Conservation (phyloP, 92 coral and sea anemone species). For the Phenganax marumi region DNA sequence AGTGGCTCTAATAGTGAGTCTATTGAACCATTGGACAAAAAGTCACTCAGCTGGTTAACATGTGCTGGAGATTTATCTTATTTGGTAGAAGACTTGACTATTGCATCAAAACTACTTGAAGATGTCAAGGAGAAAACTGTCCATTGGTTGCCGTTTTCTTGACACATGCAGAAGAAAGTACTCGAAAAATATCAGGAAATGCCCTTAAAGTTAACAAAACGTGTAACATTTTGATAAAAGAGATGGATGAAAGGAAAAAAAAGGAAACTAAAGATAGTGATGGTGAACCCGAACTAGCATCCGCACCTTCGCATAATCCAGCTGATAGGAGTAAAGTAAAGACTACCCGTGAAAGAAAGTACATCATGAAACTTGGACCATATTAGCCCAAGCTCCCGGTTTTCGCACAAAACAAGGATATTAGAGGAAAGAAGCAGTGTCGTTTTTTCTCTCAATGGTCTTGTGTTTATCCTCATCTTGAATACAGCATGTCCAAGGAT, state of each 20-base stretch:
- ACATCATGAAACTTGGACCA: no score
- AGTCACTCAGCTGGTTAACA: conserved; percentile 2
- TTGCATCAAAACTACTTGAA: neutral
- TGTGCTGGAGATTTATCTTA: conserved; percentile 24
- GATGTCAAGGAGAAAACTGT: neutral
- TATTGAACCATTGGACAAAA: neutral
- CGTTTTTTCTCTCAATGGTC: neutral
- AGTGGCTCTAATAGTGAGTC: neutral
- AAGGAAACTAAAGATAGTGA: no score
- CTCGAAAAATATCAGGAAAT: neutral
- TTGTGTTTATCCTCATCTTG: neutral
- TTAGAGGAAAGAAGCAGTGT: neutral
- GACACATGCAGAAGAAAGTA: neutral
- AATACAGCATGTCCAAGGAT: neutral
- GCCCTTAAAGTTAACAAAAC: neutral
- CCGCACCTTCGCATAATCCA: no score
- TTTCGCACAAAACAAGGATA: neutral
- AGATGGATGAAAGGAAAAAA: neutral
- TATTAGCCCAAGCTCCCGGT: neutral
- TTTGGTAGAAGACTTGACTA: neutral
- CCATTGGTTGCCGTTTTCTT: neutral
- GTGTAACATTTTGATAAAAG: neutral
- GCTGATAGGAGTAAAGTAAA: no score
- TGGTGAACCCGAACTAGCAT: no score
- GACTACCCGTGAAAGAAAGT: no score